phyloP scores from a whole-genome alignment of 1,140 invertebrate species.

The Schlechtendalia chinensis region DNA sequence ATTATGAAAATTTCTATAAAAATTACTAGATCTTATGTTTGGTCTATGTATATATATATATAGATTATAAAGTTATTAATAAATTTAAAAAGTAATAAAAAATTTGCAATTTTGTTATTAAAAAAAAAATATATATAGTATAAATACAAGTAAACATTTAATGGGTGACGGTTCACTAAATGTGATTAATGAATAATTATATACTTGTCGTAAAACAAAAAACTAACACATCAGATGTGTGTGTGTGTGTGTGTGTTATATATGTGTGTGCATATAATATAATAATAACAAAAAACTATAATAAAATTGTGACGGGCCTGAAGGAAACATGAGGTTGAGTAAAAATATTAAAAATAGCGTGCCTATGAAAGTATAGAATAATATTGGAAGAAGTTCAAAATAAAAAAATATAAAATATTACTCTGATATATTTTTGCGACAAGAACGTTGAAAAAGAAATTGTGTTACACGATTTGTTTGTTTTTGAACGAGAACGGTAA shows the following conservation, averaged over 20 bases:
- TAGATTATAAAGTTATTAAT: no score
- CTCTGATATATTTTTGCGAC: neutral
- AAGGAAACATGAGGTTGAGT: conserved; percentile 16
- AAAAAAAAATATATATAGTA: neutral
- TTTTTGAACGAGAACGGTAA: neutral
- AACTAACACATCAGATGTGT: neutral
- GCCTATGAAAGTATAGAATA: conserved; percentile 1
- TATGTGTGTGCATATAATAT: neutral
- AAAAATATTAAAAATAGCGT: conserved; percentile 22
- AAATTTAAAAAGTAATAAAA: no score
- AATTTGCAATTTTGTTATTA: no score
- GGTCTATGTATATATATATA: no score
- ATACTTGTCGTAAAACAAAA: neutral
- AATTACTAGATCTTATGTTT: no score
- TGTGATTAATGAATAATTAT: neutral
- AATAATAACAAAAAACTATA: conserved; percentile 13
- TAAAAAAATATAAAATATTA: conserved; percentile 5
- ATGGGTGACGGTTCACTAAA: neutral
- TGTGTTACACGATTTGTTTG: neutral
- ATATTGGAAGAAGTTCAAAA: conserved; percentile 27
- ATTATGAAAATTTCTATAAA: no score
- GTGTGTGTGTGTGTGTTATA: neutral
- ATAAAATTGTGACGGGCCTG: conserved; percentile 11
- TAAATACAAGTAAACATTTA: neutral
- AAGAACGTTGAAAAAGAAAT: no score